Base-by-base conservation (phyloP, 1,140 invertebrate species). In the Venustaconcha ellipsiformis region DNA sequence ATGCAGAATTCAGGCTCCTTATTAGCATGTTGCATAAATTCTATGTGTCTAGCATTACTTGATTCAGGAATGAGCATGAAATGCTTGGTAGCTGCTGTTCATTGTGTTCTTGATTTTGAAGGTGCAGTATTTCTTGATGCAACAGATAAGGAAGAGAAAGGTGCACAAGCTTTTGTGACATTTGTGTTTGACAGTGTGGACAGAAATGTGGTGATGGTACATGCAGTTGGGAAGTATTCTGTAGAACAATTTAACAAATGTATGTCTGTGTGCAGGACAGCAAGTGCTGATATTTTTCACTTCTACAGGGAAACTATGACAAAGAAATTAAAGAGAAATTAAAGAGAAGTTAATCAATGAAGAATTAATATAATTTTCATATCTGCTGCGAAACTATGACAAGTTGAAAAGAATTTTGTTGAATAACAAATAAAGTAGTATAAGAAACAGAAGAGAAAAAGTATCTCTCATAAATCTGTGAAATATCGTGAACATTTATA, bases 1-100 rank as follows among this genome's bases (percentile, higher is more conserved):
- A 90, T 97, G 81, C 94, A 97, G 90, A 93, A 96, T 91, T 92
- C 91, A 87, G 95, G 95, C 77, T 94, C 95, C 76, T 94, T 96
- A 91, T 87, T 96, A 62, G 93, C 95, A 0, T 95, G 94, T 90
- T 92, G 93, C 56, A 90, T 97, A n/a, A 97, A 97, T 91, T 93
- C 94, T 63, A 91, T 92, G 0, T 96, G 94, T 87, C 88, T 97
- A 37, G 95, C 95, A 0, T 88, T 97, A 57, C 91, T 97, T 12
- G 94, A 96, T 89, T 93, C 95, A 2, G 94, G 95, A 37, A 87
- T 97, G 18, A 91, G 94, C 17, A 94, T 97, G 93, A 94, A 94
- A 78, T 94, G 92, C 86, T 92, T 94, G 56, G 92, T 96, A 80
- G 95, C 94, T n/a, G 94, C 94, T 14, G 84, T 88, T 1, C 75